Evolutionary conservation across 2,888 invertebrate genomes (phyloP).

Genomic region (Pedicia rivosa): DNA sequence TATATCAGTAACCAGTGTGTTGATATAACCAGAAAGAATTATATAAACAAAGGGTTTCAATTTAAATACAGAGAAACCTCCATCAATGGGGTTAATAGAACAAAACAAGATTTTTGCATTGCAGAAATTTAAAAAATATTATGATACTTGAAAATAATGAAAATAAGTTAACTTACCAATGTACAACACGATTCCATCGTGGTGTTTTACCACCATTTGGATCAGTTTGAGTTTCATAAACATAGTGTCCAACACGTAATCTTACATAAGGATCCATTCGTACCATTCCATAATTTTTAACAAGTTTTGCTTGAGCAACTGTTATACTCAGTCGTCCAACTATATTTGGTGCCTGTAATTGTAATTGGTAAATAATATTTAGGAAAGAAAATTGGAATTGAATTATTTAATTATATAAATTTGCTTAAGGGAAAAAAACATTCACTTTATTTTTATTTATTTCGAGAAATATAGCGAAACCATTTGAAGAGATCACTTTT

Average conservation of each 20-base stretch:
- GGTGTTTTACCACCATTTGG: slow-evolving; percentile 91
- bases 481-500: too few species aligned
- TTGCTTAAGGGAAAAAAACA: too few species aligned
- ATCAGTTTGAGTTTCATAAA: slow-evolving; percentile 92
- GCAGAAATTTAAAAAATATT: too few species aligned
- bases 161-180: slow-evolving; percentile 23
- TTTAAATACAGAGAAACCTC: slow-evolving; percentile 2
- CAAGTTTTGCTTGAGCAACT: slow-evolving; percentile 77
- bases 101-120: slow-evolving; percentile 50
- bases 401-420: too few species aligned
- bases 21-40: slow-evolving; percentile 31
- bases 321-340: slow-evolving; percentile 67
- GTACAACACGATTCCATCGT: slow-evolving; percentile 89
- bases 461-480: too few species aligned
- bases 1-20: slow-evolving; percentile 77
- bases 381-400: too few species aligned
- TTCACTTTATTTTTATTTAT: too few species aligned
- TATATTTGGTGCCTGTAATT: slow-evolving; percentile 17
- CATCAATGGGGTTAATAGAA: background rate
- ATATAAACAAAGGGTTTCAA: too few species aligned
- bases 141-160: too few species aligned
- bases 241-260: slow-evolving; percentile 79
- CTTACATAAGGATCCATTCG: slow-evolving; percentile 95
- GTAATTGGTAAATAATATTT: too few species aligned
- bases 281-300: slow-evolving; percentile 88